Evolutionary conservation across 2,113 vertebrate species (phyloP), one percentile per base, ranked within the genome.

Genomic region (Helogale parvula): DNA sequence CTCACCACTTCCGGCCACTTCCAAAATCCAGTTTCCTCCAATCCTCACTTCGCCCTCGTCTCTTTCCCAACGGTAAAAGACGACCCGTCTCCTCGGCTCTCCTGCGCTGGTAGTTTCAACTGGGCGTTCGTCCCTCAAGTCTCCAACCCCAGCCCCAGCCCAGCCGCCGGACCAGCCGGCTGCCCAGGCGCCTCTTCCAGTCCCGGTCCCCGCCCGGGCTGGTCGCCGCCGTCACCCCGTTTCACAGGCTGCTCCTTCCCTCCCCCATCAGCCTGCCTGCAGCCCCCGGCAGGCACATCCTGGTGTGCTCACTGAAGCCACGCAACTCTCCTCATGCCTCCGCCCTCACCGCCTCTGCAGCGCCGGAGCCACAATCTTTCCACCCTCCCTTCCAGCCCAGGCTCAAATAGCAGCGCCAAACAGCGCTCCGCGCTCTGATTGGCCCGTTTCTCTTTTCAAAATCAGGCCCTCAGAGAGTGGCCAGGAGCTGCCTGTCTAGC

Each of bases 401-500:
- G 45, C 96, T 98, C 98, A 90, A 99, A 98, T 41, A 96, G 79
- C 93, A 79, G 98, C 98, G 98, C 98, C 98, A 83, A 52, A 14
- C 81, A 35, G 88, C 86, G 14, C 52, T 76, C 96, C 65, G 91
- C 81, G 16, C 89, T 10, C 98, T 93, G 79, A 99, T 99, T 99
- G 99, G 99, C 5, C 93, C 76, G 63, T 41, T 91, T 31, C 72
- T 11, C 13, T 93, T 98, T 98, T 98, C 97, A 98, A 98, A 98
- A 97, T 97, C 87, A 98, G 98, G 97, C 16, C 98, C 97, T 5
- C 63, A 2, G 29, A 45, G 77, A 95, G 87, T 96, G 96, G 35
- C 97, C 88, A 81, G 71, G 1, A 35, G n/a, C 11, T 76, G 98
- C 98, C 98, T 97, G 96, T 69, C 52, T 65, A 4, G 14, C 0